A percentile compares a stretch with the other conserved stretches of the same genome.
These are phyloP conservation scores for Sebastes oblongus DNA, from an alignment of 2,797 vertebrate genomes.

Conservation along the genomic window DNA sequence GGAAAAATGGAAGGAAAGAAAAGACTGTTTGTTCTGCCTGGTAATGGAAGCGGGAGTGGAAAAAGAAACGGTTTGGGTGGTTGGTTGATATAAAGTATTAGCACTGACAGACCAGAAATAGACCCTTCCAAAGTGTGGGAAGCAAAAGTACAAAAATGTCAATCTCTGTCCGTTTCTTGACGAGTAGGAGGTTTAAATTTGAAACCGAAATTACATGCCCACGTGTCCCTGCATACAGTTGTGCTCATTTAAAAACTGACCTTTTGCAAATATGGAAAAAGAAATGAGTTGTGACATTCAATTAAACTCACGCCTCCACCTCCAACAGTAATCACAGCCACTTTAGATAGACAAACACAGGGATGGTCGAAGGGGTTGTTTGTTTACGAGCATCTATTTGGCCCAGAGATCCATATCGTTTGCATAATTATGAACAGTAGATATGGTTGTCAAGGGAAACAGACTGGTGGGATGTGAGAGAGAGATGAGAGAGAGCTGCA, in stretches of 20 bases:
- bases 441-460: slow-evolving; percentile 72
- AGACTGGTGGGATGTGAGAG: slow-evolving; percentile 34
- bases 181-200: slow-evolving; percentile 34
- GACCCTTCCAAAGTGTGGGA: slow-evolving; percentile 24
- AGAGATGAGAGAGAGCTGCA: slow-evolving; percentile 15
- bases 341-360: slow-evolving; percentile 49
- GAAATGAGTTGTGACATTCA: slow-evolving; percentile 69
- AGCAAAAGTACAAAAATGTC: slow-evolving; percentile 37
- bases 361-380: slow-evolving; percentile 37
- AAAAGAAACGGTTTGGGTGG: slow-evolving; percentile 41
- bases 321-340: slow-evolving; percentile 50
- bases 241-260: slow-evolving; percentile 51
- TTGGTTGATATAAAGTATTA: slow-evolving; percentile 53
- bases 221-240: slow-evolving; percentile 1
- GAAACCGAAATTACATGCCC: slow-evolving; percentile 15
- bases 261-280: slow-evolving; percentile 58
- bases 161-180: slow-evolving; percentile 25
- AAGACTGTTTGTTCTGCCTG: slow-evolving; percentile 68
- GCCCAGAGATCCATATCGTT: slow-evolving; percentile 57
- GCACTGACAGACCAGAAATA: slow-evolving; percentile 47
- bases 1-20: slow-evolving; percentile 66
- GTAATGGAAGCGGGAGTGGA: slow-evolving; percentile 56
- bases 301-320: slow-evolving; percentile 58
- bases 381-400: slow-evolving; percentile 64
- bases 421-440: slow-evolving; percentile 64